Evolutionary conservation across 2,113 vertebrate species (phyloP).

Genomic region (Oostethus manadensis): DNA sequence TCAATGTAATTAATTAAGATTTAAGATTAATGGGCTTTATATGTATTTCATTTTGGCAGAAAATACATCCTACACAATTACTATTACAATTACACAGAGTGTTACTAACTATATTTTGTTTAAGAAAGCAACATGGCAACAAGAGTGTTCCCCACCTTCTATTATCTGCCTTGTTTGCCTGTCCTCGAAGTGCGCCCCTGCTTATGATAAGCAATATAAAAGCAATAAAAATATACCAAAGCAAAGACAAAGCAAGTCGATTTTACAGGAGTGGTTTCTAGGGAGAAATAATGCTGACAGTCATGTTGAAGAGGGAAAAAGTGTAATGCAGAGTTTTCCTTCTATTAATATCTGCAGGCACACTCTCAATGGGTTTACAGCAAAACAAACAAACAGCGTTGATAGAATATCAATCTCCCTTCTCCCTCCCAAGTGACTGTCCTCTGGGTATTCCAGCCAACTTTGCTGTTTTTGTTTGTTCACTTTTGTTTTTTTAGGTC

Average conservation of each 20-base stretch:
- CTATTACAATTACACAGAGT: too few relatives aligned
- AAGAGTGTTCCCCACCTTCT: too few relatives aligned
- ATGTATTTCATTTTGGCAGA: too few relatives aligned
- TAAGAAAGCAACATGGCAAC: too few relatives aligned
- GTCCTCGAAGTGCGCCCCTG: neutral
- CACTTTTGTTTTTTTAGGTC: constrained; percentile 51
- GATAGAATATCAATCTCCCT: constrained; percentile 65
- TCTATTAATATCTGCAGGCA: constrained; percentile 52
- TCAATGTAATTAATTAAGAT: too few relatives aligned
- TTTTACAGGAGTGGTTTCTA: constrained; percentile 10
- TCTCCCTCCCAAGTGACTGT: constrained; percentile 40
- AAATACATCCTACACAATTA: too few relatives aligned
- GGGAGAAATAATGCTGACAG: constrained; percentile 43
- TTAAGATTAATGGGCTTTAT: too few relatives aligned
- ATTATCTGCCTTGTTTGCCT: neutral
- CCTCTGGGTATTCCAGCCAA: constrained; percentile 51
- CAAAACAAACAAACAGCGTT: constrained; percentile 61
- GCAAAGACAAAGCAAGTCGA: constrained; percentile 18
- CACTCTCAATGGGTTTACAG: constrained; percentile 54
- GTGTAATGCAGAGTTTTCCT: constrained; percentile 38
- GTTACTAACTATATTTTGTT: too few relatives aligned
- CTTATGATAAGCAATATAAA: neutral
- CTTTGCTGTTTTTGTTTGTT: constrained; percentile 59
- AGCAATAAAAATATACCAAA: constrained; percentile 15
- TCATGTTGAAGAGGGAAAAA: constrained; percentile 30